Percentiles rank a stretch among this genome's conserved stretches.
phyloP scores from a whole-genome alignment of 2,113 vertebrate species.

The Scopus umbretta region DNA sequence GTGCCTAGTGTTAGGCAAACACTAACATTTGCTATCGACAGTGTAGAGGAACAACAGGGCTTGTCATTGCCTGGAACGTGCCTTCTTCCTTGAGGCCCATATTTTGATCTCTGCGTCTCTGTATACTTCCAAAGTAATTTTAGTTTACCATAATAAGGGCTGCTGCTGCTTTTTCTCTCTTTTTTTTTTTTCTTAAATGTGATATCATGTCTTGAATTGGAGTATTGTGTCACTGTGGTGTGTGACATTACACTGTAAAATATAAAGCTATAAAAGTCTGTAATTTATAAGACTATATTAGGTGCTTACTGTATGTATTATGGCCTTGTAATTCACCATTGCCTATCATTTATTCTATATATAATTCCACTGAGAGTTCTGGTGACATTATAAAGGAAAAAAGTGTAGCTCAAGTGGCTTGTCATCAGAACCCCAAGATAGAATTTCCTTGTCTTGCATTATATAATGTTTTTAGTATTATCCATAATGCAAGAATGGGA shows the following conservation, averaged over 20 bases:
- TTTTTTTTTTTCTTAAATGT: conserved; percentile 21
- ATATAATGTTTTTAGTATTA: conserved; percentile 69
- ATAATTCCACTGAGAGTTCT: conserved; percentile 74
- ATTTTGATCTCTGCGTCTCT: not conserved
- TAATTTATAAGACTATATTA: conserved; percentile 78
- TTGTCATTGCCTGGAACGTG: not conserved
- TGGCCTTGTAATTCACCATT: conserved; percentile 72
- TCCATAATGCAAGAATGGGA: conserved; percentile 61
- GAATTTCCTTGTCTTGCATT: conserved; percentile 66
- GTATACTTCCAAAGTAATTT: conserved; percentile 19
- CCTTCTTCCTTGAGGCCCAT: not conserved
- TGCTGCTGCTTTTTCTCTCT: not conserved
- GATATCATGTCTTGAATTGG: conserved; percentile 61
- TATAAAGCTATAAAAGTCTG: conserved; percentile 72
- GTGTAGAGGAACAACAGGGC: not conserved
- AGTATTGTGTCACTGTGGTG: conserved; percentile 65
- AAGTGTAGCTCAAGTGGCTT: conserved; percentile 71
- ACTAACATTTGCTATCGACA: not conserved
- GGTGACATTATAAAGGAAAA: conserved; percentile 78
- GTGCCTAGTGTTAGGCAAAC: not conserved
- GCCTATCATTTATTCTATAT: conserved; percentile 77
- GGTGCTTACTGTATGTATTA: conserved; percentile 76
- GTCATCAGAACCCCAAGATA: conserved; percentile 70
- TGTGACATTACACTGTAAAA: conserved; percentile 74
- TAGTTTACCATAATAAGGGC: not conserved